Evolutionary conservation across 2,113 vertebrate genomes (phyloP).

Genomic region (Diglossa brunneiventris): DNA sequence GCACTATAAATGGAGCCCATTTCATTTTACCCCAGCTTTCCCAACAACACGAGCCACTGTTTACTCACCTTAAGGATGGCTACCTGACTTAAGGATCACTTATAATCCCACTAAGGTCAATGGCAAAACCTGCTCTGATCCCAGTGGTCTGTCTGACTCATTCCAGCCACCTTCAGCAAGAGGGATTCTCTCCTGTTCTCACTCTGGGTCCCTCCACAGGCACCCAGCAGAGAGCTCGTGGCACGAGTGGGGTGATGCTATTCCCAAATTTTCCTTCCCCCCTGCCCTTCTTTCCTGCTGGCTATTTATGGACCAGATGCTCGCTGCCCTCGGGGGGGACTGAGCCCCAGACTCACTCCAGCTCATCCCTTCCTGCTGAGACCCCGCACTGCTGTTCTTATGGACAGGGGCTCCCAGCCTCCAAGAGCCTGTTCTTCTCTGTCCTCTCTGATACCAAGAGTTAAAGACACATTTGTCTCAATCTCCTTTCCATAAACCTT

Average conservation of each 20-base stretch:
- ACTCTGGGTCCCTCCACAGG: not conserved
- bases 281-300: not conserved
- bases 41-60: not conserved
- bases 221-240: not conserved
- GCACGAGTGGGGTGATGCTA: not conserved
- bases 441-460: not conserved
- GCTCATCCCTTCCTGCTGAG: not conserved
- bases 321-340: fast-evolving
- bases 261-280: not conserved
- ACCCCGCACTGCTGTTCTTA: not conserved
- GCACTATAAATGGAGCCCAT: not conserved
- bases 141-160: not conserved
- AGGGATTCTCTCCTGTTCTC: not conserved
- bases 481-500: not conserved
- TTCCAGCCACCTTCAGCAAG: not conserved
- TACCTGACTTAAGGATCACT: not conserved
- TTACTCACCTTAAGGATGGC: not conserved
- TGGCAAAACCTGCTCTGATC: not conserved
- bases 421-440: not conserved
- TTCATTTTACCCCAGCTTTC: not conserved
- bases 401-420: not conserved
- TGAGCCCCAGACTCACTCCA: not conserved
- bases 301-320: not conserved
- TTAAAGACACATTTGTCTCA: not conserved
- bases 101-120: not conserved